Conservation (phyloP, 2,113 vertebrate species). For the Cryptoleucopteryx plumbea region DNA sequence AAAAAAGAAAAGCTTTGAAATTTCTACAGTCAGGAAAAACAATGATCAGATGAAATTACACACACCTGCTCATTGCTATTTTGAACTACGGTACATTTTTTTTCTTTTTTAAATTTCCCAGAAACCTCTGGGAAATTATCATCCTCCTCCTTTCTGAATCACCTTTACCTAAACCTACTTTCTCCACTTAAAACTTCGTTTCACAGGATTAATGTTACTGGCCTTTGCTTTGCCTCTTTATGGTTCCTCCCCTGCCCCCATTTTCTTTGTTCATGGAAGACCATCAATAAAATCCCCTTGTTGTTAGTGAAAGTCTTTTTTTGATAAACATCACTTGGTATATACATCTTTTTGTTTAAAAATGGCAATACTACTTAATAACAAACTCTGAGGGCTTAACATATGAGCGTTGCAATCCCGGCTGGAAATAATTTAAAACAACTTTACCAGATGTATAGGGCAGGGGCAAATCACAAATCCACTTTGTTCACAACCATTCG, state of each 20-base stretch:
- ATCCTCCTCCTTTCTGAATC: neutral
- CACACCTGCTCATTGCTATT: neutral
- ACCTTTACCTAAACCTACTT: neutral
- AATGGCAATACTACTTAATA: conserved; percentile 51
- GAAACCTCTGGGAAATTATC: neutral
- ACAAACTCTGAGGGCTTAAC: conserved; percentile 38
- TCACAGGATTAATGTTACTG: neutral
- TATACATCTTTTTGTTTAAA: conserved; percentile 59
- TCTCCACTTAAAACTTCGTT: neutral
- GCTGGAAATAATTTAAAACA: conserved; percentile 26
- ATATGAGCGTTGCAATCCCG: neutral
- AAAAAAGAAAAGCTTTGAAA: neutral
- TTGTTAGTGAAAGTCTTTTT: conserved; percentile 25
- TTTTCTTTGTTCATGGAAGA: conserved; percentile 3
- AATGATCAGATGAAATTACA: neutral
- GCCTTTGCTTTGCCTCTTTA: neutral
- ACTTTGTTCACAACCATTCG: neutral
- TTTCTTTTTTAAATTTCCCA: neutral
- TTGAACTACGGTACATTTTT: neutral
- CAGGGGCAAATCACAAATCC: neutral
- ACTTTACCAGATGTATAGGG: neutral
- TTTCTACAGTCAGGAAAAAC: neutral
- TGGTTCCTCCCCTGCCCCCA: neutral
- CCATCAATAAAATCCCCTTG: conserved; percentile 20
- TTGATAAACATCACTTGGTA: conserved; percentile 31